Base-by-base conservation (phyloP, 1,140 invertebrate genomes). In the Centruroides vittatus region DNA sequence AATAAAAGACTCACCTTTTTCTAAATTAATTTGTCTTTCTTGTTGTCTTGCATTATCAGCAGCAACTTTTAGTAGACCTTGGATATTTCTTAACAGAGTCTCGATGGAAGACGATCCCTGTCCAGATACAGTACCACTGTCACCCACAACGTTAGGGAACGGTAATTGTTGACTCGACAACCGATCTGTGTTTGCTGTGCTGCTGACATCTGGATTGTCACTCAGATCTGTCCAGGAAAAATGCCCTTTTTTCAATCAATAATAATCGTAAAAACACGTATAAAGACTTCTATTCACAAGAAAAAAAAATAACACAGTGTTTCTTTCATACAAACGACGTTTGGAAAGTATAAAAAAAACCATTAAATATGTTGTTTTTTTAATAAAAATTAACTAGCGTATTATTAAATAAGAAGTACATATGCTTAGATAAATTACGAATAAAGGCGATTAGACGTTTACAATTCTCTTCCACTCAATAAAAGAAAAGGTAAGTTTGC, bases 41-140 rank as follows among this genome's bases (percentile, higher is more conserved):
- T 94, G 89, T 70, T 94, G 90, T 65, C 90, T 81, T 46, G 91
- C 90, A 78, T 94, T 95, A 75, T 95, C 92, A 9, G 89, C 90
- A 8, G 92, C 93, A 49, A 95, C 89, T 76, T 94, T 93, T 54
- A 95, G 82, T 63, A 95, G 80, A 35, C 91, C 91, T 75, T 94
- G 90, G 69, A 96, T 95, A 75, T 96, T 95, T 67, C 91, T 81
- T 58, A 95, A 81, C 54, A 96, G 80, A 51, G 89, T 93, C 75
- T 95, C 91, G 34, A 90, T 93, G 67, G 89, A 92, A 62, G 84
- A 86, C n/a, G 64, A 65, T 12, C 61, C 61, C 34, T 68, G 67
- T 53, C 51, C 56, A 48, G 70, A 67, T 13, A 67, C 49, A 68
- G 75, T 74, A 36, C 79, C 76, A 66, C 82, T 79, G n/a, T 71